Evolutionary conservation across 2,797 vertebrate genomes (phyloP).

Genomic region (Gymnoscopelus braueri): DNA sequence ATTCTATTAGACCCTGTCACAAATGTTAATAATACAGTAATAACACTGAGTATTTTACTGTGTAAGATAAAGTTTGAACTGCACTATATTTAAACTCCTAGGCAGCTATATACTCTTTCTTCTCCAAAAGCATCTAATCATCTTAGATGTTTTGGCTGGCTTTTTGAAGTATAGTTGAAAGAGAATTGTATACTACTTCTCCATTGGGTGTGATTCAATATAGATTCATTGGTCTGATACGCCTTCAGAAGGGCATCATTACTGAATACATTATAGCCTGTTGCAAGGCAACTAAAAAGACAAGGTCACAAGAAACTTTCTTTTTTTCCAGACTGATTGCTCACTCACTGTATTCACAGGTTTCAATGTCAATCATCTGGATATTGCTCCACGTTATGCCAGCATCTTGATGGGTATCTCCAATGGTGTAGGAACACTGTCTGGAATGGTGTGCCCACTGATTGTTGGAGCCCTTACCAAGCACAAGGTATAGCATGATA

Average conservation of each 20-base stretch:
- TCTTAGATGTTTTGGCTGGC: no score
- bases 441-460: constrained; percentile 97
- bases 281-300: constrained; percentile 33
- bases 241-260: constrained; percentile 9
- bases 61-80: no score
- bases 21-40: no score
- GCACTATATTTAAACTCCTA: no score
- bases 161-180: constrained; percentile 13
- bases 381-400: constrained; percentile 97
- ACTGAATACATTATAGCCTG: constrained; percentile 48
- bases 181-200: neutral
- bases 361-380: constrained; percentile 98
- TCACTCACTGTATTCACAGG: constrained; percentile 74
- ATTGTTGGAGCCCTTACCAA: constrained; percentile 97
- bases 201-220: constrained; percentile 28
- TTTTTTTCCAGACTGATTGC: neutral
- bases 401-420: constrained; percentile 99
- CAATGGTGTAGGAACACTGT: constrained; percentile 95
- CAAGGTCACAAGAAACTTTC: constrained; percentile 8
- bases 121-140: no score
- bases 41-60: no score
- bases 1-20: no score
- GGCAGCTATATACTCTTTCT: no score
- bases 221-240: constrained; percentile 12
- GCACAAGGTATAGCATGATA: constrained; percentile 86